Percentiles rank a stretch among this genome's conserved stretches.
phyloP scores from a whole-genome alignment of 2,888 invertebrate species.

The Agriopis leucophaearia region DNA sequence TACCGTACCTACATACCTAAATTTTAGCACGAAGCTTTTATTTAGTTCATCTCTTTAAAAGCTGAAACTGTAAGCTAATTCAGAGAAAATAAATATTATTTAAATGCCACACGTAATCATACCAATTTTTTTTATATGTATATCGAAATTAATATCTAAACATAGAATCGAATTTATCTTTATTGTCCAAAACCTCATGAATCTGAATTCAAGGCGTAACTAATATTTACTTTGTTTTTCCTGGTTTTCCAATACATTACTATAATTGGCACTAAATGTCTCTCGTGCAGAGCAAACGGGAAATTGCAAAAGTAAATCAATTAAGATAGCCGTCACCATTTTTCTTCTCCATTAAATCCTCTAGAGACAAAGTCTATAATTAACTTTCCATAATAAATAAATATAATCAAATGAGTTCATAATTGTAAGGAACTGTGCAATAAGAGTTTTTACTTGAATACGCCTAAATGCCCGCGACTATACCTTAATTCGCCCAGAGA shows the following conservation, averaged over 20 bases:
- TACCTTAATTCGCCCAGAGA: no score
- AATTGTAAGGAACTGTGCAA: background rate
- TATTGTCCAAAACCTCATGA: no score
- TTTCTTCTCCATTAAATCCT: conserved; percentile 31
- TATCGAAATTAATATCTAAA: no score
- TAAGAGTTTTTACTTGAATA: no score
- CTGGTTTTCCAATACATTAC: conserved; percentile 41
- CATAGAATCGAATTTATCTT: no score
- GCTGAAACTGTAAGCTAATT: no score
- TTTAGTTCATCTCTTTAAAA: no score
- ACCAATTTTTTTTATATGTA: no score
- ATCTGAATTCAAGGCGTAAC: conserved; percentile 18
- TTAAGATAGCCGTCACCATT: conserved; percentile 35
- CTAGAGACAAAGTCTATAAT: conserved; percentile 17
- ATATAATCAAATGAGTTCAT: background rate
- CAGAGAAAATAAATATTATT: no score
- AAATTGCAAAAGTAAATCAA: conserved; percentile 40
- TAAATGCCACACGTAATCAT: no score
- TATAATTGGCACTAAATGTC: conserved; percentile 34
- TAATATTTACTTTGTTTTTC: conserved; percentile 33
- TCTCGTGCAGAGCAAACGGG: conserved; percentile 32
- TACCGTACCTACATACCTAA: background rate
- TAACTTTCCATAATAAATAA: background rate
- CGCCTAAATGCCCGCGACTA: no score
- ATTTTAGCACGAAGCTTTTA: no score